phyloP scores from a whole-genome alignment of 2,797 vertebrate species.

The Paedocypris micromegethes region DNA sequence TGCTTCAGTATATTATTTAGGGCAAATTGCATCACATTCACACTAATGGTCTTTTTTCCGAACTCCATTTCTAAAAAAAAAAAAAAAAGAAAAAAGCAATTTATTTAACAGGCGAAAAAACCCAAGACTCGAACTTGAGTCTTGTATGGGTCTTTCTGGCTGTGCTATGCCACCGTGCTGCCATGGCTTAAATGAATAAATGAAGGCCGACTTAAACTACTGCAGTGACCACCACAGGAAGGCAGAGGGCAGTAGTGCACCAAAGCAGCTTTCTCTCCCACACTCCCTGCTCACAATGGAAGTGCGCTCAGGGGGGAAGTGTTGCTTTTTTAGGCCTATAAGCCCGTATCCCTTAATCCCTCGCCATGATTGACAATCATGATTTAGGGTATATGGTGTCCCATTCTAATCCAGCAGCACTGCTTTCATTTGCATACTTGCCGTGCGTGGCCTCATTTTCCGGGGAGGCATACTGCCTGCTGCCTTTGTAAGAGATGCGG shows the following conservation, averaged over 20 bases:
- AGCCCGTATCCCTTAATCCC: slow-evolving; percentile 99
- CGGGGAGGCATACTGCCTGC: slow-evolving; percentile 67
- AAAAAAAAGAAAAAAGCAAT: no score
- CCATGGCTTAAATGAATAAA: neutral
- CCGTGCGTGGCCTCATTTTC: slow-evolving; percentile 93
- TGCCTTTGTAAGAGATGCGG: slow-evolving; percentile 80
- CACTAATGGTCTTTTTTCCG: no score
- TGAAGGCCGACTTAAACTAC: slow-evolving; percentile 36
- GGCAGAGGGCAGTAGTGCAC: slow-evolving; percentile 98
- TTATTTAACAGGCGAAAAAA: no score
- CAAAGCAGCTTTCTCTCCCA: slow-evolving; percentile 76
- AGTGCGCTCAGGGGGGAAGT: slow-evolving; percentile 95
- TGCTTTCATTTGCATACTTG: slow-evolving; percentile 99
- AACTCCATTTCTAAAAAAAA: no score
- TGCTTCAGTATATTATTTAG: no score
- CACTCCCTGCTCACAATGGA: slow-evolving; percentile 88
- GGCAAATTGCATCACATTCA: no score
- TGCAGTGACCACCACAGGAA: slow-evolving; percentile 66
- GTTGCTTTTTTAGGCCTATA: slow-evolving; percentile 99
- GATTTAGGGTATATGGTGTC: slow-evolving; percentile 99
- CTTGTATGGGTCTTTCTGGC: no score
- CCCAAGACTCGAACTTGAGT: no score
- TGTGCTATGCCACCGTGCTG: no score
- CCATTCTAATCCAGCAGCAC: slow-evolving; percentile 98
- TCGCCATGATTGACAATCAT: slow-evolving; percentile 99